Conservation (phyloP, 1,140 invertebrate species). For the Neodiprion virginianus region DNA sequence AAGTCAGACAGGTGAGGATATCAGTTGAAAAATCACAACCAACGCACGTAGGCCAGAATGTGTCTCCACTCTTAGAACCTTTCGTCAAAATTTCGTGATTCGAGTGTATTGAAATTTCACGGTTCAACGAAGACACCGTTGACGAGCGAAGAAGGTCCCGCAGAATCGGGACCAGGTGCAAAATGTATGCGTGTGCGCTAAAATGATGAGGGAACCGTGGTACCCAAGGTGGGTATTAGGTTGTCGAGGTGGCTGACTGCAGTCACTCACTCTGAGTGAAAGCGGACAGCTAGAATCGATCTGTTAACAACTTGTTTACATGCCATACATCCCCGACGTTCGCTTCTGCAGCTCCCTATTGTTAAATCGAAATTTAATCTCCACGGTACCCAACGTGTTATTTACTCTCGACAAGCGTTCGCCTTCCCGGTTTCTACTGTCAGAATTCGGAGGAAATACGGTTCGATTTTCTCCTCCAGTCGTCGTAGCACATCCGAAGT, state of each 20-base stretch:
- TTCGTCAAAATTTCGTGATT: no score
- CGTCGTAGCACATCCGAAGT: no score
- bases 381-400: conserved; percentile 10
- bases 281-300: conserved; percentile 42
- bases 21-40: no score
- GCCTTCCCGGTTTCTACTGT: no score
- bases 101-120: no score
- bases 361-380: conserved; percentile 25
- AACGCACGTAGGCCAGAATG: no score
- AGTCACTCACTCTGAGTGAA: conserved; percentile 20
- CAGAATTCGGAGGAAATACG: no score
- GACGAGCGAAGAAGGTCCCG: no score
- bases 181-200: not conserved
- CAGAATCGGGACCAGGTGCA: not conserved
- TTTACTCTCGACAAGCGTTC: not conserved
- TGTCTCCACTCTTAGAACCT: no score
- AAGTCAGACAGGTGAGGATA: no score
- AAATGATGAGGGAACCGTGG: not conserved
- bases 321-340: conserved; percentile 27
- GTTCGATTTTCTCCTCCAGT: no score
- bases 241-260: conserved; percentile 46
- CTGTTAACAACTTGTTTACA: conserved; percentile 46
- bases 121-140: no score
- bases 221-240: conserved; percentile 58
- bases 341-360: not conserved